Evolutionary conservation across 2,888 invertebrate genomes (phyloP), one percentile per base, ranked within the genome.

Genomic region (Drosophila trichaetosa): DNA sequence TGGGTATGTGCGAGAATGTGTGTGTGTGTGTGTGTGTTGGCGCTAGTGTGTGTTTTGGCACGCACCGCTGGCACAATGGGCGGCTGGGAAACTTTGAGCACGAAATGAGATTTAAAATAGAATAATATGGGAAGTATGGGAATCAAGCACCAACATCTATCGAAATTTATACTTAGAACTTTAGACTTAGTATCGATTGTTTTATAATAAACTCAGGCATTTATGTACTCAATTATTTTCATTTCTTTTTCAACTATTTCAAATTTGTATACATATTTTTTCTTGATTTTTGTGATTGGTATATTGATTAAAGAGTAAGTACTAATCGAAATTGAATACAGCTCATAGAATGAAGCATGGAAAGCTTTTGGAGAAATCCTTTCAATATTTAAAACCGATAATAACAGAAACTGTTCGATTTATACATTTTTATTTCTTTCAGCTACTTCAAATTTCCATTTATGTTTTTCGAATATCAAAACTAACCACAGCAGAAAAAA

Each of bases 1-100:
- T 76, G 87, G 78, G 84, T 72, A 71, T 73, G 46, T 53, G 48
- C 53, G 57, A 48, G 46, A 70, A 57, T 62, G 65, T 10, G 61
- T 60, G 66, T 72, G 63, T 72, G 62, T 58, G 54, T 46, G 64
- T 42, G 59, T 34, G 27, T 49, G 59, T 57, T 36, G 16, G 1
- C 24, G 29, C 33, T 58, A 36, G 67, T 70, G 68, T 68, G 54
- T 76, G 34, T 29, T 33, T 73, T 71, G 67, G 59, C 76, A 78
- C 62, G 71, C 72, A 68, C 61, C 65, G 29, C 10, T 38, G 51
- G 54, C 62, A 78, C 79, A 67, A 65, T 78, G 78, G 79, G 73
- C 56, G 46, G 31, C 24, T 56, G 36, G n/a, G 58, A 49, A 70
- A 59, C n/a, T 70, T 78, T 51, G n/a, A 49, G 52, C 31, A 51